Percentiles rank a stretch among this genome's conserved stretches.
phyloP scores from a whole-genome alignment of 2,888 invertebrate species.

The Ligdia adustata region DNA sequence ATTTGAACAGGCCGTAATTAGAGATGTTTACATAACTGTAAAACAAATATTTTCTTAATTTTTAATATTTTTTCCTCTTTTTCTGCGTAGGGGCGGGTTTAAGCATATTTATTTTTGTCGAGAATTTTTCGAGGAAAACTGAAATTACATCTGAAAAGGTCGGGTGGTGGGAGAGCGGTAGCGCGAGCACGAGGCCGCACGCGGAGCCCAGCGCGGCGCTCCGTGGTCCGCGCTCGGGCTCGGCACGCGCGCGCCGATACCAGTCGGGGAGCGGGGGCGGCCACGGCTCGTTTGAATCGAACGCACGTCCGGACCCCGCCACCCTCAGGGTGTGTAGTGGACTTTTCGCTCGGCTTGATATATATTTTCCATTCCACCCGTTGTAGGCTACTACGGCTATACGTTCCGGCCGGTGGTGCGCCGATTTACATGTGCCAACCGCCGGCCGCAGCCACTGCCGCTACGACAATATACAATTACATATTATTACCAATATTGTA shows the following conservation, averaged over 20 bases:
- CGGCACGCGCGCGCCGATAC: conserved; percentile 39
- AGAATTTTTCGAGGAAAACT: conserved; percentile 69
- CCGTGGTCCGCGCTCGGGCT: conserved; percentile 22
- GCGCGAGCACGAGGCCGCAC: conserved; percentile 18
- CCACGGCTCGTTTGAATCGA: conserved; percentile 80
- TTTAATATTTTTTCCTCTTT: conserved; percentile 76
- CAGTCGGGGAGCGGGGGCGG: conserved; percentile 60
- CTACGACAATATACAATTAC: too few species aligned
- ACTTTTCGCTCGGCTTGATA: conserved; percentile 82
- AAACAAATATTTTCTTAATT: conserved; percentile 83
- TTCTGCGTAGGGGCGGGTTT: conserved; percentile 72
- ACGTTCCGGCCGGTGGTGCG: conserved; percentile 60
- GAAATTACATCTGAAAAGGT: conserved; percentile 72
- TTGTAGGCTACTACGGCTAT: conserved; percentile 72
- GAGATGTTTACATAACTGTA: conserved; percentile 82
- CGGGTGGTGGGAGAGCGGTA: conserved; percentile 25
- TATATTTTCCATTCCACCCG: conserved; percentile 82
- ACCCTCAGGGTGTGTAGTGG: conserved; percentile 77
- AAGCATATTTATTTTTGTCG: conserved; percentile 79
- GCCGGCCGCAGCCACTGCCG: conserved; percentile 45
- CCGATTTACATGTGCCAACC: conserved; percentile 70
- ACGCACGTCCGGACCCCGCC: conserved; percentile 78
- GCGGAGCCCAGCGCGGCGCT: conserved; percentile 38
- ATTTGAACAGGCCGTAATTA: conserved; percentile 83
- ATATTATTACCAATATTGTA: too few species aligned